Conservation (phyloP, 2,113 vertebrate species). For the Ochotona princeps region DNA sequence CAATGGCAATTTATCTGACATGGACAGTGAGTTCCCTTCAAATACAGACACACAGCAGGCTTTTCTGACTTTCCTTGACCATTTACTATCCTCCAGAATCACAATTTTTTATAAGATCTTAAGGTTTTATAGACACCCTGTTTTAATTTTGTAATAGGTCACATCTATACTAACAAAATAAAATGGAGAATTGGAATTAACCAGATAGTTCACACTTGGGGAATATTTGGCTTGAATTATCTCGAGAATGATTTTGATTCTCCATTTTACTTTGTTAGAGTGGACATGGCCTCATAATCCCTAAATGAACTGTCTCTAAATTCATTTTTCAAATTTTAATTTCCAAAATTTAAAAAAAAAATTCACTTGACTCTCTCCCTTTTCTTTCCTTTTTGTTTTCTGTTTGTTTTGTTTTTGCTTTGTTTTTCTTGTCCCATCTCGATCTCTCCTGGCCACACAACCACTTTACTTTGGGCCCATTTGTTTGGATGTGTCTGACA, state of each 20-base stretch:
- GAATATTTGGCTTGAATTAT: constrained; percentile 35
- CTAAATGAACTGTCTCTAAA: constrained; percentile 81
- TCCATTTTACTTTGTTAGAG: constrained; percentile 71
- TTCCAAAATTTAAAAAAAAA: constrained; percentile 82
- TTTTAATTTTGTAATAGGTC: constrained; percentile 68
- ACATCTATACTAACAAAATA: constrained; percentile 78
- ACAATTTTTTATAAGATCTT: constrained; percentile 28
- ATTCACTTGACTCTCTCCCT: constrained; percentile 89
- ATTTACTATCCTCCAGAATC: constrained; percentile 43
- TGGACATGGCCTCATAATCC: constrained; percentile 75
- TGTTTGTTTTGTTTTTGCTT: constrained; percentile 76
- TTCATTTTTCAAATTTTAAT: constrained; percentile 86
- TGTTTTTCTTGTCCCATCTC: constrained; percentile 88
- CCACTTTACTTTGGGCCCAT: constrained; percentile 85
- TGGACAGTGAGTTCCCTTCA: neutral
- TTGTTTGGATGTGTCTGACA: constrained; percentile 88
- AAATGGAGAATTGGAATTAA: constrained; percentile 72
- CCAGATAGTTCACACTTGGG: constrained; percentile 42
- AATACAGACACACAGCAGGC: neutral
- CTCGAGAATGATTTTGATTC: constrained; percentile 59
- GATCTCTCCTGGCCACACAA: constrained; percentile 85
- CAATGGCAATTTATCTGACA: neutral
- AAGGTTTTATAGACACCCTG: constrained; percentile 75
- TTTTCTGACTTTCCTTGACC: neutral
- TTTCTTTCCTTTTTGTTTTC: constrained; percentile 86